These are phyloP conservation scores for Drosophila kanapiae DNA, from an alignment of 1,140 invertebrate genomes.

Conservation along the genomic window DNA sequence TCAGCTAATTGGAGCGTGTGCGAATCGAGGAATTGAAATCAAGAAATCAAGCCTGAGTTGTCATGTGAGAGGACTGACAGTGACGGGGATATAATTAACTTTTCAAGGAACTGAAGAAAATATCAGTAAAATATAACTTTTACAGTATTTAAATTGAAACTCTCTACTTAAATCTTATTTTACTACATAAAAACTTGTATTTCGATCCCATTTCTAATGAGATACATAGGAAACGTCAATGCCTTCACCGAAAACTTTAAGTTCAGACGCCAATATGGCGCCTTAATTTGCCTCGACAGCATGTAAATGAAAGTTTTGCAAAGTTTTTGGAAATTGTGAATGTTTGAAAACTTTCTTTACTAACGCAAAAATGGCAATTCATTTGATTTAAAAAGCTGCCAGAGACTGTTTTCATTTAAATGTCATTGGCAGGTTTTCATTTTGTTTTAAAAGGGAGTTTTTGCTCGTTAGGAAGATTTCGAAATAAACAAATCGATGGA, in stretches of 20 bases:
- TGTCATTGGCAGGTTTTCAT: conserved; percentile 42
- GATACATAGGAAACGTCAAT: background rate
- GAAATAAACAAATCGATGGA: background rate
- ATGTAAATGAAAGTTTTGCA: conserved; percentile 28
- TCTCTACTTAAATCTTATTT: too few relatives aligned
- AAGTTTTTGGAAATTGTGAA: conserved; percentile 19
- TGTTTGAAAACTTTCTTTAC: conserved; percentile 26
- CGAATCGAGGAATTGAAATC: conserved; percentile 23
- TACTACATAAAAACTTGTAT: background rate
- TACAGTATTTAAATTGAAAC: background rate
- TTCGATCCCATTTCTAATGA: background rate
- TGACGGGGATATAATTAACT: conserved; percentile 27
- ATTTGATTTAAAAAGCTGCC: conserved; percentile 13
- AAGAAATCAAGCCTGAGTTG: conserved; percentile 26
- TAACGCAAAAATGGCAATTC: conserved; percentile 24
- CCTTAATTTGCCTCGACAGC: background rate
- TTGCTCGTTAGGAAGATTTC: conserved; percentile 4
- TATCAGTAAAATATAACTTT: background rate
- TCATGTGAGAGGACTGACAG: conserved; percentile 24
- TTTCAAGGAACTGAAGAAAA: background rate
- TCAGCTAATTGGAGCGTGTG: conserved; percentile 65
- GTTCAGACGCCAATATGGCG: conserved; percentile 21
- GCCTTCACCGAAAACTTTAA: conserved; percentile 10
- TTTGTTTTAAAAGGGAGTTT: background rate
- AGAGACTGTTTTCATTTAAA: conserved; percentile 7